These are phyloP conservation scores for Lates japonicus DNA, from an alignment of 2,797 vertebrate species.

Conservation along the genomic window DNA sequence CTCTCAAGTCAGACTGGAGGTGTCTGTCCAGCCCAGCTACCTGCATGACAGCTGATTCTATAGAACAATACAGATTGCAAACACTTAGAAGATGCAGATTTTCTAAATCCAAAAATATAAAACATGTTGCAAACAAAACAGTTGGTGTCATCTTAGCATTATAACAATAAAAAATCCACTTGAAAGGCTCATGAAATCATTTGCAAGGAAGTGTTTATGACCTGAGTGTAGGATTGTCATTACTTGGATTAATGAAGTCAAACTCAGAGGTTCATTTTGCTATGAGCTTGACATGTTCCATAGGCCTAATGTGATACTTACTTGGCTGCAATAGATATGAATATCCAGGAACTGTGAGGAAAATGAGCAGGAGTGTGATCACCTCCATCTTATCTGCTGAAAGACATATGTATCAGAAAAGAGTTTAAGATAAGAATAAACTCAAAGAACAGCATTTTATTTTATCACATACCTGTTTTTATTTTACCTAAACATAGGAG, in stretches of 20 bases:
- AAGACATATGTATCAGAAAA: not conserved
- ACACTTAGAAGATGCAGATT: not conserved
- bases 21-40: conserved; percentile 24
- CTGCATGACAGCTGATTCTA: conserved; percentile 49
- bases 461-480: not conserved
- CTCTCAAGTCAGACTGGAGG: conserved; percentile 14
- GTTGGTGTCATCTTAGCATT: not conserved
- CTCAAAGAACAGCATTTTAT: not conserved
- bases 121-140: not conserved
- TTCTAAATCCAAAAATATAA: not conserved
- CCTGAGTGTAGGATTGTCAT: not conserved
- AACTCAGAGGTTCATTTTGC: not conserved
- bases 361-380: conserved; percentile 62
- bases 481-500: not conserved
- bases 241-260: not conserved
- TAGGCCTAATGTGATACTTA: conserved; percentile 63
- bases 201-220: conserved; percentile 29
- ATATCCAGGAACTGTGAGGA: conserved; percentile 59
- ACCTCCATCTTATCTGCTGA: conserved; percentile 76
- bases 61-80: conserved; percentile 24
- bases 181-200: conserved; percentile 24
- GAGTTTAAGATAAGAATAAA: not conserved
- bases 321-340: conserved; percentile 67
- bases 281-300: not conserved
- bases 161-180: conserved; percentile 6